Percentiles rank a stretch among this genome's conserved stretches.
These are phyloP conservation scores for Himalopsyche kuldschensis DNA, from an alignment of 2,888 invertebrate genomes.

Conservation along the genomic window DNA sequence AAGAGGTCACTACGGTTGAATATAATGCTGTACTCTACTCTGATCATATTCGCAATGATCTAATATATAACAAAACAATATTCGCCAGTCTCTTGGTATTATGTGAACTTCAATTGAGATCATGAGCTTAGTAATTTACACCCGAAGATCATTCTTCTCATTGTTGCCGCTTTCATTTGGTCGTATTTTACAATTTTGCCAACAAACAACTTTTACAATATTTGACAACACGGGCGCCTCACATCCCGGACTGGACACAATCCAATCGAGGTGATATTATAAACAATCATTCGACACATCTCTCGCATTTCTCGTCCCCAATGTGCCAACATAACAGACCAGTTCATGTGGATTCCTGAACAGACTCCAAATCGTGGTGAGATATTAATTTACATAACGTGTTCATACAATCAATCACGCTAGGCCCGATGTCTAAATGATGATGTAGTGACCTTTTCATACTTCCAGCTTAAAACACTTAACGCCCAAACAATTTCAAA, in stretches of 20 bases:
- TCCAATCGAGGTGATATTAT: conserved; percentile 9
- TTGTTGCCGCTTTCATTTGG: conserved; percentile 24
- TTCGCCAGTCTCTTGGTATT: background rate
- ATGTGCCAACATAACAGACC: background rate
- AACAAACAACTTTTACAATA: conserved; percentile 1
- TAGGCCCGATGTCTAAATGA: background rate
- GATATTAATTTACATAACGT: background rate
- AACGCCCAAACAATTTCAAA: no score
- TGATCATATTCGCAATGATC: no score
- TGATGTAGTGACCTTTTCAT: no score
- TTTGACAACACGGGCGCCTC: conserved; percentile 9
- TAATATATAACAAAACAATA: no score
- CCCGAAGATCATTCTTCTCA: conserved; percentile 6
- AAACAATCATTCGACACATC: background rate
- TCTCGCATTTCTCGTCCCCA: background rate
- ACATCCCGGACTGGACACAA: conserved; percentile 6
- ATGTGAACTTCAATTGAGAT: background rate
- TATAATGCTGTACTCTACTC: no score
- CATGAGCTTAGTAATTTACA: conserved; percentile 26
- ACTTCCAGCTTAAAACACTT: no score
- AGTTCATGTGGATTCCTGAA: background rate
- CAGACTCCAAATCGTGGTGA: background rate
- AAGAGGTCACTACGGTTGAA: no score
- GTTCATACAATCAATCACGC: background rate
- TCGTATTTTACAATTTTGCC: conserved; percentile 13